Evolutionary conservation across 2,113 vertebrate genomes (phyloP).

Genomic region (Brachirus orientalis): DNA sequence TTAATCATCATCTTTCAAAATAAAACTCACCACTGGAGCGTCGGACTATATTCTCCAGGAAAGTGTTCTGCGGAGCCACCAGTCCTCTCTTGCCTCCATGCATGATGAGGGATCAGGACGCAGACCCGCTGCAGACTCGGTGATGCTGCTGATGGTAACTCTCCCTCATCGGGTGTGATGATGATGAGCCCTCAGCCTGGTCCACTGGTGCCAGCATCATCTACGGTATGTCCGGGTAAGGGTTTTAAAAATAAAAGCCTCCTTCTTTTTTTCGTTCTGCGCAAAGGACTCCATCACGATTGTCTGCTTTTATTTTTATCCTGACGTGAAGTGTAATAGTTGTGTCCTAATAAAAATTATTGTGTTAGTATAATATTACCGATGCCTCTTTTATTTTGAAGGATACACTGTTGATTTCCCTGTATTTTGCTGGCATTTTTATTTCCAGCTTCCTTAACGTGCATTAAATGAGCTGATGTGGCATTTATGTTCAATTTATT

Average conservation of each 20-base stretch:
- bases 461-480: too few relatives aligned
- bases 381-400: slow-evolving; percentile 42
- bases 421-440: too few relatives aligned
- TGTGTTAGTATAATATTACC: background rate
- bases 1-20: background rate
- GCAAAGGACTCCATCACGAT: too few relatives aligned
- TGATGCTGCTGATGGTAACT: slow-evolving; percentile 29
- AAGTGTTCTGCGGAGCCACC: slow-evolving; percentile 99
- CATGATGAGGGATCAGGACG: slow-evolving; percentile 84
- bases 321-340: too few relatives aligned
- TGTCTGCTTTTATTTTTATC: too few relatives aligned
- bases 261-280: too few relatives aligned
- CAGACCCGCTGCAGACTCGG: slow-evolving; percentile 32
- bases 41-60: slow-evolving; percentile 97
- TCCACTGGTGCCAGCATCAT: background rate
- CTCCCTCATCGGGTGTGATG: slow-evolving; percentile 1
- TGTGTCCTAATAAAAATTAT: too few relatives aligned
- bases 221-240: slow-evolving; percentile 5
- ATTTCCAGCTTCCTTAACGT: too few relatives aligned
- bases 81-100: slow-evolving; percentile 98
- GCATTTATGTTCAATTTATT: too few relatives aligned
- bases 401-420: background rate
- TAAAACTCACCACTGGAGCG: slow-evolving; percentile 93
- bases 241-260: too few relatives aligned
- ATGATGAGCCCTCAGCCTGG: background rate